These are phyloP conservation scores for Cheilosia impressa DNA, from an alignment of 2,888 invertebrate species.

Conservation along the genomic window DNA sequence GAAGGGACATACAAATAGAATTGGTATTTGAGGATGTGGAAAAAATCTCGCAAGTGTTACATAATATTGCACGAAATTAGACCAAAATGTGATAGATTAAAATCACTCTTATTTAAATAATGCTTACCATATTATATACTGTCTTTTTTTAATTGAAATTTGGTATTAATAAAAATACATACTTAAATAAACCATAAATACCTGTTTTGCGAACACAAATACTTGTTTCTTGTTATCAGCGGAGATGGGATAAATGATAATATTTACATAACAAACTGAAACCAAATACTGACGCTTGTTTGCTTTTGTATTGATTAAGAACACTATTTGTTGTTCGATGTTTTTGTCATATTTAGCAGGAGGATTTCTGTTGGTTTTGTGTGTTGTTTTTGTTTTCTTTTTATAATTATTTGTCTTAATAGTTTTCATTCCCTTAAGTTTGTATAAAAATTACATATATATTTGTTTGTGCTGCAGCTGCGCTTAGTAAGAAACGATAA, in stretches of 20 bases:
- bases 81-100: constrained; percentile 21
- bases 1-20: neutral
- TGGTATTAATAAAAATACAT: neutral
- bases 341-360: constrained; percentile 61
- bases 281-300: constrained; percentile 47
- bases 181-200: constrained; percentile 25
- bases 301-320: constrained; percentile 40
- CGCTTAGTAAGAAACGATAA: constrained; percentile 69
- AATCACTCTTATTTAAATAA: constrained; percentile 34
- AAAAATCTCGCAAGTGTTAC: constrained; percentile 27
- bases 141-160: constrained; percentile 3
- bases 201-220: neutral
- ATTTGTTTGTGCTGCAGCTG: constrained; percentile 73
- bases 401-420: constrained; percentile 66
- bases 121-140: constrained; percentile 1
- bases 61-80: constrained; percentile 54
- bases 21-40: neutral
- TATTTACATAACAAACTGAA: constrained; percentile 55
- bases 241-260: constrained; percentile 36
- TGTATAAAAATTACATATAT: constrained; percentile 70
- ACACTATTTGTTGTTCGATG: constrained; percentile 72
- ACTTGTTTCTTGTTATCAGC: constrained; percentile 13
- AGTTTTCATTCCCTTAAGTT: constrained; percentile 65
- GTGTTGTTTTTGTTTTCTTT: constrained; percentile 11
- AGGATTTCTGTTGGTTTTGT: constrained; percentile 47